A percentile compares a stretch with the other conserved stretches of the same genome.
Evolutionary conservation across 2,888 invertebrate genomes (phyloP).

Genomic region (Amblyjoppa fuscipennis): DNA sequence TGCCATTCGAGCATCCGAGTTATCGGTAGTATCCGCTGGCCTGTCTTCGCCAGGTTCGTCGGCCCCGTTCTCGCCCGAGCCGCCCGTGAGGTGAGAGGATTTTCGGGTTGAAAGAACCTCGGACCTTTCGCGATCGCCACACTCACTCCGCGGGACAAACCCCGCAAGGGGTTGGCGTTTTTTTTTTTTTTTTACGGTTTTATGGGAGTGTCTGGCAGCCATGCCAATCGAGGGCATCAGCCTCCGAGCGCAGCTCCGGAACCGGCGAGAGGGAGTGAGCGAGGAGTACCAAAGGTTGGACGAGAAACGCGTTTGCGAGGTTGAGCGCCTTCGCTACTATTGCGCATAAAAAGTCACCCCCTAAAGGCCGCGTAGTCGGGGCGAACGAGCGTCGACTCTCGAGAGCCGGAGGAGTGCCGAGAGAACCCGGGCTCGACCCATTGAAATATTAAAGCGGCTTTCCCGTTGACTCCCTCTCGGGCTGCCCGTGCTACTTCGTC

Average conservation of each 20-base stretch:
- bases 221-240: slow-evolving; percentile 50
- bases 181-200: slow-evolving; percentile 54
- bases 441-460: slow-evolving; percentile 70
- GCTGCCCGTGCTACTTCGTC: slow-evolving; percentile 21
- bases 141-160: background rate
- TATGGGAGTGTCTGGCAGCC: slow-evolving; percentile 46
- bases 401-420: slow-evolving; percentile 16
- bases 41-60: slow-evolving; percentile 3
- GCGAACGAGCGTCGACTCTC: slow-evolving; percentile 38
- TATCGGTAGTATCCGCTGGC: background rate
- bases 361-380: slow-evolving; percentile 37
- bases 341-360: slow-evolving; percentile 69
- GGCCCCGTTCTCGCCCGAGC: background rate
- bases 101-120: slow-evolving; percentile 53
- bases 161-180: slow-evolving; percentile 32
- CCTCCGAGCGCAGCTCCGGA: slow-evolving; percentile 39
- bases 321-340: slow-evolving; percentile 31
- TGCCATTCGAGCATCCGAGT: background rate
- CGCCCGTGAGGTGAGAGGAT: slow-evolving; percentile 28
- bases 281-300: slow-evolving; percentile 35
- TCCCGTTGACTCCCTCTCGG: slow-evolving; percentile 37
- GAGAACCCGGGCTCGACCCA: slow-evolving; percentile 56
- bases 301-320: slow-evolving; percentile 39
- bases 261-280: background rate
- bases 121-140: slow-evolving; percentile 29